Percentiles rank a stretch among this genome's conserved stretches.
Evolutionary conservation across 2,797 vertebrate species (phyloP).

Genomic region (Oceanodroma leucorhoa): DNA sequence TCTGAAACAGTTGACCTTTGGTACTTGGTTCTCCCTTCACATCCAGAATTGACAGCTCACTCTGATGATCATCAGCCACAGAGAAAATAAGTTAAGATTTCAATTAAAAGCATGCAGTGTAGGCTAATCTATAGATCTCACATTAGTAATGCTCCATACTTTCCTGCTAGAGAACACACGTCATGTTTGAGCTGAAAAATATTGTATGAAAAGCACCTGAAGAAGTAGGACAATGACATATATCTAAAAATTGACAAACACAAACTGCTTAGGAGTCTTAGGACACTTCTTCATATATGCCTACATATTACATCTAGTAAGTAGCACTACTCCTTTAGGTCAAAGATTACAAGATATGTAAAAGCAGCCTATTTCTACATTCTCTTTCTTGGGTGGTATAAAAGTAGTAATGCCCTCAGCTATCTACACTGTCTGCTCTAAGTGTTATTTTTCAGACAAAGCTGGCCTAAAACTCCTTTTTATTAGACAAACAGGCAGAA

Average conservation of each 20-base stretch:
- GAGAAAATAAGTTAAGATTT: conserved; percentile 41
- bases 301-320: background rate
- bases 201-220: background rate
- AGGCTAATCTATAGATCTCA: background rate
- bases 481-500: background rate
- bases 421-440: background rate
- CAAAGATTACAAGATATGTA: background rate
- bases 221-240: background rate
- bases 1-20: conserved; percentile 44
- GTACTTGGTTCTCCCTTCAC: background rate
- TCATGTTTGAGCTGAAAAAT: background rate
- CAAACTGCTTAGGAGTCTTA: background rate
- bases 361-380: background rate
- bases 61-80: background rate
- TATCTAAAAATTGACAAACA: background rate
- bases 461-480: background rate
- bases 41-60: conserved; percentile 18
- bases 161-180: background rate
- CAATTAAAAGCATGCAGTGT: conserved; percentile 1
- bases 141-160: background rate
- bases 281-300: background rate
- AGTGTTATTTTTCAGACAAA: background rate
- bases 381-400: background rate
- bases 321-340: background rate
- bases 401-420: background rate